A percentile compares a stretch with the other conserved stretches of the same genome.
Evolutionary conservation across 64 coral and sea anemone genomes (phyloP).

Genomic region (Exaiptasia diaphana): DNA sequence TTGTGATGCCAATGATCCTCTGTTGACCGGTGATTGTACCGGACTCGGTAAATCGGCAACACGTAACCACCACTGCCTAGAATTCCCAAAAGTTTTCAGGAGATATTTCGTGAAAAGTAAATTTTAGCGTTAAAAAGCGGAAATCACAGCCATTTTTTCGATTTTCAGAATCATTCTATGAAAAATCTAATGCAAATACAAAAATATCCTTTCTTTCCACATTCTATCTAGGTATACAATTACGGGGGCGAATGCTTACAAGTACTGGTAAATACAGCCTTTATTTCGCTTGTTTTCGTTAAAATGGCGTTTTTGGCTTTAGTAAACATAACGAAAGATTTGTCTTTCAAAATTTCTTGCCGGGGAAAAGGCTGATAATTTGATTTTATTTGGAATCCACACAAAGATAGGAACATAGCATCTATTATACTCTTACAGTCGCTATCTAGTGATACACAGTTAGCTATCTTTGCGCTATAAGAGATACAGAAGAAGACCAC

Average conservation of each 20-base stretch:
- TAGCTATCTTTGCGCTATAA: conserved; percentile 6
- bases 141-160: neutral
- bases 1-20: neutral
- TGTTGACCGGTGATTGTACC: neutral
- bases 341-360: neutral
- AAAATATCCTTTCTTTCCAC: conserved; percentile 10
- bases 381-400: neutral
- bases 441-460: conserved; percentile 10
- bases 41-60: neutral
- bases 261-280: conserved; percentile 5
- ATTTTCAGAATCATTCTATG: neutral
- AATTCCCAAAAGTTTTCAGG: neutral
- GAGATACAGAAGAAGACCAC: conserved; percentile 15
- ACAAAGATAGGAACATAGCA: neutral
- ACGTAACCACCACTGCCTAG: neutral
- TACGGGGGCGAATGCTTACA: neutral
- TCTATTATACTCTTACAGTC: conserved; percentile 6
- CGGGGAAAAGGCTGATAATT: neutral
- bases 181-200: neutral
- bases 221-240: conserved; percentile 14
- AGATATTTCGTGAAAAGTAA: no score
- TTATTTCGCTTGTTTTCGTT: conserved; percentile 21
- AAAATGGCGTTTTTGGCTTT: conserved; percentile 1
- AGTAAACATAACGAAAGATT: neutral
- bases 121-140: conserved; percentile 2